Base-by-base conservation (phyloP, 2,113 vertebrate species). In the Sebastes schlegelii region DNA sequence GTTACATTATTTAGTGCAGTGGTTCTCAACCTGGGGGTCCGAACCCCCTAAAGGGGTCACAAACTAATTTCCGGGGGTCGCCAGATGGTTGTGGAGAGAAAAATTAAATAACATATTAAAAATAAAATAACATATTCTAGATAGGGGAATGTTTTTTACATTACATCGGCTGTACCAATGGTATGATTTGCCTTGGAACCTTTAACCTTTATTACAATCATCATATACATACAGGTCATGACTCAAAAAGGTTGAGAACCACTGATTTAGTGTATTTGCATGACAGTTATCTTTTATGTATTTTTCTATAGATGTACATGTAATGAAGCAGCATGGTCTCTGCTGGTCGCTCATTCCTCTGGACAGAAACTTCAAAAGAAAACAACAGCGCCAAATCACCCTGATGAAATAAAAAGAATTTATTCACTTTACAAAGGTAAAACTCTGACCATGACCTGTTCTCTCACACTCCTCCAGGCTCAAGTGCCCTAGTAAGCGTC, bases 351-450 rank as follows among this genome's bases (percentile, higher is more conserved):
- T 80, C 51, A 6, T 63, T 76, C 57, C 21, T 46, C n/a, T 21
- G 5, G 6, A 21, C 2, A 60, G 19, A 60, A 48, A 61, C 60
- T 76, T 17, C 26, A 51, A 60, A 46, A 51, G 61, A 82, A 26
- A 65, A 66, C 40, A 62, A 86, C 74, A 82, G 74, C 46, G 55
- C 67, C 75, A 89, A 90, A 90, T 90, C 71, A 78, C 2, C 82
- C 85, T 87, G 88, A 92, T 95, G 94, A 95, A 95, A 96, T 94
- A 91, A 96, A 96, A 97, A 95, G 89, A 95, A 96, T 97, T 98
- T 96, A 97, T 97, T 96, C 93, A 96, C 95, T 94, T 96, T 97
- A 97, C 94, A 97, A 97, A 97, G 95, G 90, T 95, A 96, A 96
- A 97, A 96, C 95, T 95, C 90, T 93, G 94, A 97, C 93, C 95